Percentiles rank a stretch among this genome's conserved stretches.
Evolutionary conservation across 2,113 vertebrate genomes (phyloP).

Genomic region (Paracanthobrama guichenoti): DNA sequence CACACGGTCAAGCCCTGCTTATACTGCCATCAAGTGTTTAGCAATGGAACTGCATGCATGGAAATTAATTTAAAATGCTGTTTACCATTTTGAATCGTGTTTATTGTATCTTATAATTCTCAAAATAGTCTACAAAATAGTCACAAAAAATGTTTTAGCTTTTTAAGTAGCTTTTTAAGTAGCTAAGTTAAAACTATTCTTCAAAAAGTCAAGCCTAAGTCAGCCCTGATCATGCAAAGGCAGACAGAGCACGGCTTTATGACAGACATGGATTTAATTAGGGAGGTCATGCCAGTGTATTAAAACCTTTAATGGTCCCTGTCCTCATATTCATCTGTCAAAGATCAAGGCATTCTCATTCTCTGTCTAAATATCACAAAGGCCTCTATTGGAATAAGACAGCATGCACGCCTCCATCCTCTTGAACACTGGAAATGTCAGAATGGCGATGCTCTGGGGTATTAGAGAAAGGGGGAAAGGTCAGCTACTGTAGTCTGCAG

Average conservation of each 20-base stretch:
- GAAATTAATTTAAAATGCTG: neutral
- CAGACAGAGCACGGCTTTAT: neutral
- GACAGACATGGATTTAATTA: conserved; percentile 49
- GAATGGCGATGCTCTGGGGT: conserved; percentile 39
- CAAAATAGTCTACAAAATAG: neutral
- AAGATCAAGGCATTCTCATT: conserved; percentile 53
- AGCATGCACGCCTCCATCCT: conserved; percentile 33
- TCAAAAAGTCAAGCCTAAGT: neutral
- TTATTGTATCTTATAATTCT: neutral
- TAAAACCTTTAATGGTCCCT: conserved; percentile 45
- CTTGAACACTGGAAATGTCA: conserved; percentile 53
- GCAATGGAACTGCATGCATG: neutral
- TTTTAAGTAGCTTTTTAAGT: neutral
- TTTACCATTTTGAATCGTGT: neutral
- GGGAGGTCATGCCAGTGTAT: conserved; percentile 22
- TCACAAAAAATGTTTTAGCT: no score
- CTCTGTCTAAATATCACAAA: conserved; percentile 59
- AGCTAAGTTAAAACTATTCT: neutral
- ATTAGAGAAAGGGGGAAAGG: conserved; percentile 53
- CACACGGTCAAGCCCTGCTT: conserved; percentile 21
- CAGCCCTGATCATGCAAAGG: neutral
- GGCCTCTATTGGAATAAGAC: conserved; percentile 42
- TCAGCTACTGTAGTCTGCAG: conserved; percentile 56
- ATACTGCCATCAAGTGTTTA: conserved; percentile 54
- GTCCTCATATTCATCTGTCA: conserved; percentile 53